Evolutionary conservation across 2,797 vertebrate genomes (phyloP).

Genomic region (Halcyon chelicuti): DNA sequence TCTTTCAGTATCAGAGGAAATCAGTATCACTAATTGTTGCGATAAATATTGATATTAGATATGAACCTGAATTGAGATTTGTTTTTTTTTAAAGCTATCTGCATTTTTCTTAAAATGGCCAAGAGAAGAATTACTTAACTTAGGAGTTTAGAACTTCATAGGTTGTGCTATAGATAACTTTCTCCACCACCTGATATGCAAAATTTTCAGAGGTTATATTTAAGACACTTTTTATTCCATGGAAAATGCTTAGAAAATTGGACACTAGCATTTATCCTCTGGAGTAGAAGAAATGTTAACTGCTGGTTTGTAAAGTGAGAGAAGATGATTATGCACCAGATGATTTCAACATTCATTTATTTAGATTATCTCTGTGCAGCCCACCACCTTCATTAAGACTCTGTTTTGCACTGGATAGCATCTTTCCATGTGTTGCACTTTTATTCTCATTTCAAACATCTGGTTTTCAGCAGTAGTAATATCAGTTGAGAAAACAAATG

Average conservation of each 20-base stretch:
- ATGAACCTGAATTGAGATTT: not conserved
- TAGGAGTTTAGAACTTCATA: not conserved
- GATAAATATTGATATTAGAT: not conserved
- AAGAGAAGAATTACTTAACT: not conserved
- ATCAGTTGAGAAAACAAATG: not conserved
- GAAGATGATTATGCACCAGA: not conserved
- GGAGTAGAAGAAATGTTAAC: not conserved
- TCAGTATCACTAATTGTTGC: not conserved
- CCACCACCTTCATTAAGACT: not conserved
- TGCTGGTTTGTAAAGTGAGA: not conserved
- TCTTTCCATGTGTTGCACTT: not conserved
- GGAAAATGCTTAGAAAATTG: not conserved
- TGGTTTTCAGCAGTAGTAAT: not conserved
- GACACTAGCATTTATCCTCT: not conserved
- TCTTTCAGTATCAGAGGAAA: not conserved
- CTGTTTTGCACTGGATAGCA: not conserved
- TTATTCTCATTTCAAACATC: not conserved
- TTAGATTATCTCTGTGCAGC: not conserved
- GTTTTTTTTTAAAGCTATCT: not conserved
- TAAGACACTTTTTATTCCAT: not conserved
- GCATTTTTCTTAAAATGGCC: not conserved
- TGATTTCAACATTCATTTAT: not conserved
- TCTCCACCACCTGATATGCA: not conserved
- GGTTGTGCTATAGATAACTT: not conserved
- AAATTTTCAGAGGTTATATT: not conserved